Evolutionary conservation across 2,113 vertebrate genomes (phyloP), one percentile per base, ranked within the genome.

Genomic region (Nesogale talazaci): DNA sequence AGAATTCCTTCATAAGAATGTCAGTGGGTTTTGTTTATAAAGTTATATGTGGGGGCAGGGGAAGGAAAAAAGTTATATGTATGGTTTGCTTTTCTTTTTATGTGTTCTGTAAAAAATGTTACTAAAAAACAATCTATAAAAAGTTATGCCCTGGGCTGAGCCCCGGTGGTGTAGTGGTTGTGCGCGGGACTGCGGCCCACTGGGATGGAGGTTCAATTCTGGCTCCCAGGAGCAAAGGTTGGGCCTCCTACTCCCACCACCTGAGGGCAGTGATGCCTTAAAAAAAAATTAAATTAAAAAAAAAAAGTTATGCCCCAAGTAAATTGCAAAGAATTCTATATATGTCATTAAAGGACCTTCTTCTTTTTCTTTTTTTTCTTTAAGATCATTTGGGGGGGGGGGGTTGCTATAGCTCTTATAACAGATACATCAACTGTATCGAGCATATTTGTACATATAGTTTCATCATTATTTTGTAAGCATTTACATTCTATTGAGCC

Each of bases 251-350:
- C n/a, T n/a, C n/a, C n/a, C n/a, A n/a, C n/a, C n/a, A n/a, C n/a
- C n/a, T n/a, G n/a, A n/a, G n/a, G n/a, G n/a, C n/a, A n/a, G n/a
- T n/a, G n/a, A n/a, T n/a, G n/a, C n/a, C n/a, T n/a, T n/a, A n/a
- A n/a, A n/a, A n/a, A n/a, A 89, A 83, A 76, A 70, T 14, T 38
- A 12, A 67, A 75, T 15, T 79, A 69, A 65, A 88, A 86, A 25
- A 88, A 86, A 25, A 86, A 36, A 88, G 14, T 16, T 92, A 6
- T 76, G 20, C 72, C 88, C 81, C 27, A 94, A 88, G 86, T n/a
- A 2, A 86, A 76, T 25, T 80, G 46, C 15, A 77, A 76, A 81
- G 17, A 81, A 82, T 52, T 90, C 61, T 92, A 36, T 10, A 84
- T 16, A 79, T 83, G 14, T 83, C 25, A 79, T 72, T 85, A 79